These are phyloP conservation scores for Epinephelus awoara DNA, from an alignment of 2,797 vertebrate genomes.

Conservation along the genomic window DNA sequence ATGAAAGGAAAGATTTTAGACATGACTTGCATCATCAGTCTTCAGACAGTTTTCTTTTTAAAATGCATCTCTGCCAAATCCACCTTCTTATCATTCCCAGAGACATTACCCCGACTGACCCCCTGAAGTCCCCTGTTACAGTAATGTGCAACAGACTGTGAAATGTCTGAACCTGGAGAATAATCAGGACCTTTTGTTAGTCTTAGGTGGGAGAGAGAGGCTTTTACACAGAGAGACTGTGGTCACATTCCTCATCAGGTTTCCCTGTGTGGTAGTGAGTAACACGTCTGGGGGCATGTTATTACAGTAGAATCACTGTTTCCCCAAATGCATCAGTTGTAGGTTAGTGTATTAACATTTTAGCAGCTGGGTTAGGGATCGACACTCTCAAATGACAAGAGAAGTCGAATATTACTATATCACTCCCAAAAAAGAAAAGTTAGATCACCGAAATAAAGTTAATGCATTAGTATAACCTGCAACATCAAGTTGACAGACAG, in stretches of 20 bases:
- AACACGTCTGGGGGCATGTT: slow-evolving; percentile 43
- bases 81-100: slow-evolving; percentile 40
- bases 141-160: slow-evolving; percentile 79
- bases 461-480: not conserved
- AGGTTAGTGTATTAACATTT: not conserved
- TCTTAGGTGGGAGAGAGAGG: slow-evolving; percentile 54
- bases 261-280: slow-evolving; percentile 41
- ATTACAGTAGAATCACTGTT: slow-evolving; percentile 15
- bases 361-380: not conserved
- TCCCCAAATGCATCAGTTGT: slow-evolving; percentile 16
- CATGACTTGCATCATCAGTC: not conserved
- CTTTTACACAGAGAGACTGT: slow-evolving; percentile 40
- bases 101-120: slow-evolving; percentile 63
- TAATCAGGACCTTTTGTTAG: slow-evolving; percentile 72
- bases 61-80: slow-evolving; percentile 34
- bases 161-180: slow-evolving; percentile 75
- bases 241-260: slow-evolving; percentile 57
- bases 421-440: not conserved
- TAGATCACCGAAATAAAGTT: not conserved
- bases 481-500: not conserved
- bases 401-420: not conserved
- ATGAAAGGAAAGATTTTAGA: not conserved
- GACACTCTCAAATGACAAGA: not conserved
- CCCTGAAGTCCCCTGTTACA: slow-evolving; percentile 68
- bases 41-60: not conserved